Percentiles rank a stretch among this genome's conserved stretches.
Conservation (phyloP, 2,797 vertebrate species). For the Varecia variegata region DNA sequence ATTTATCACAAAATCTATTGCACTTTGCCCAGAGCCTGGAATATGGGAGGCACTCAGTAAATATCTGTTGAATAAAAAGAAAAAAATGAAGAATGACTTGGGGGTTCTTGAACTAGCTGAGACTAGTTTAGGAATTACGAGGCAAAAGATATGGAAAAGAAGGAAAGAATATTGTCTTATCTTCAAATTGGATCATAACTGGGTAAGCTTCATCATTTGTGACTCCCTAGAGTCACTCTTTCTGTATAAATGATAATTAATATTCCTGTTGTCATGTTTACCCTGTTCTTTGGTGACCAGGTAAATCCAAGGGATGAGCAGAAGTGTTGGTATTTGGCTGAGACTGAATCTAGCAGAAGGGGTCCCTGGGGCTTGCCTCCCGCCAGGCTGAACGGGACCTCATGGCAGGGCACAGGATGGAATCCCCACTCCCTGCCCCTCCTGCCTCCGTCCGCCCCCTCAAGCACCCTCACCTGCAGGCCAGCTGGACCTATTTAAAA, state of each 20-base stretch:
- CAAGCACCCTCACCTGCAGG: not conserved
- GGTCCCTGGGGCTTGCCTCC: not conserved
- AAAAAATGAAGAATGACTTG: not conserved
- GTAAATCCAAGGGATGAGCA: not conserved
- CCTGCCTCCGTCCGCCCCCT: not conserved
- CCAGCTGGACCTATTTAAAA: not conserved
- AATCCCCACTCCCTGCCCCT: fast-evolving
- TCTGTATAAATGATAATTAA: not conserved
- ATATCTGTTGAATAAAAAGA: not conserved
- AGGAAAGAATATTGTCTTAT: not conserved
- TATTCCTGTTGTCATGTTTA: not conserved
- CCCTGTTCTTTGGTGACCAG: not conserved
- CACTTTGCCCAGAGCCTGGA: not conserved
- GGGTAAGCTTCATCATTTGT: not conserved
- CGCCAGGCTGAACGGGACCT: no score
- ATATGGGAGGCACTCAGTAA: not conserved
- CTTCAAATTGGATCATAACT: not conserved
- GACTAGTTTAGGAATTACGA: not conserved
- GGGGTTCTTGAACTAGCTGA: not conserved
- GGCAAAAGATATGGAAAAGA: not conserved
- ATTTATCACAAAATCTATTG: not conserved
- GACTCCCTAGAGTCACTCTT: not conserved
- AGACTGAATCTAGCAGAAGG: not conserved
- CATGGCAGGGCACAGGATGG: not conserved
- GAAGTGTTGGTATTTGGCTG: not conserved